Evolutionary conservation across 1,140 invertebrate species (phyloP).

Genomic region (Apis dorsata): DNA sequence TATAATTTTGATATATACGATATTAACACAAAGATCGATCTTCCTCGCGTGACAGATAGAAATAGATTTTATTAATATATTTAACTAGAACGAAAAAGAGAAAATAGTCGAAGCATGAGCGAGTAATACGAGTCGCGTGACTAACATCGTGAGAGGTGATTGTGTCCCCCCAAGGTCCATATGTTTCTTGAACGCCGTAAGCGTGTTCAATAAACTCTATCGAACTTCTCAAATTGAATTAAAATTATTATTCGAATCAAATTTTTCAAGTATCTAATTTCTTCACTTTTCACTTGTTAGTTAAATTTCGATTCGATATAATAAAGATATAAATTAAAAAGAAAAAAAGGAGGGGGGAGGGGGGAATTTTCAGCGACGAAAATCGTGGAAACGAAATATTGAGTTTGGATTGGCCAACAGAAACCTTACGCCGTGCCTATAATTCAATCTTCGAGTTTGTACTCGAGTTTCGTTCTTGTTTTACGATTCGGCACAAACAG

Average conservation of each 20-base stretch:
- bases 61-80: too few species aligned
- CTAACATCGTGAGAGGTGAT: conserved; percentile 29
- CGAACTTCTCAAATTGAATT: neutral
- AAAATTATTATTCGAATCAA: neutral
- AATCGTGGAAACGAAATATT: conserved; percentile 35
- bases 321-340: neutral
- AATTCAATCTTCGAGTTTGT: conserved; percentile 58
- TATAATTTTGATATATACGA: neutral
- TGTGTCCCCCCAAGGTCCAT: conserved; percentile 19
- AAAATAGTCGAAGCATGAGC: conserved; percentile 3
- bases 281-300: neutral
- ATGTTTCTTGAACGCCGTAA: neutral
- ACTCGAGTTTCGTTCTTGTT: conserved; percentile 53
- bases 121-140: conserved; percentile 12
- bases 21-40: neutral
- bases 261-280: neutral
- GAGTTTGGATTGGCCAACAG: conserved; percentile 58
- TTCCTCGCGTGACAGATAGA: neutral
- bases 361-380: neutral
- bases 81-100: neutral
- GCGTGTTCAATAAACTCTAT: neutral
- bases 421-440: conserved; percentile 57
- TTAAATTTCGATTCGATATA: neutral
- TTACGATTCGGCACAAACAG: neutral
- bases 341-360: accelerated